Conservation (phyloP, 2,797 vertebrate genomes). For the Naso thynnoides region DNA sequence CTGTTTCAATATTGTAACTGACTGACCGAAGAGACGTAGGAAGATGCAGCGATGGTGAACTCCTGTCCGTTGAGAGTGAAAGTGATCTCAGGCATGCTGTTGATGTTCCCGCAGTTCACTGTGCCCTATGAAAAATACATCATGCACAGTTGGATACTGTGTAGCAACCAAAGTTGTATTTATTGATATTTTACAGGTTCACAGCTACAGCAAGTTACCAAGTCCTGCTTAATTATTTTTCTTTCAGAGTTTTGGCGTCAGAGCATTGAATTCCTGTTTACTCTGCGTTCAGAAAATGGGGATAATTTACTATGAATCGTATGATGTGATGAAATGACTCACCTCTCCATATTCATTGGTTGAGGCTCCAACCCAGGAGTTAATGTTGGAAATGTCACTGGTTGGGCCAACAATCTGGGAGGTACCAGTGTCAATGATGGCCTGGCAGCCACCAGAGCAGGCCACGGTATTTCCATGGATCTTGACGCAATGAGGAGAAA, state of each 20-base stretch:
- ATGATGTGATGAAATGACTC: conserved; percentile 58
- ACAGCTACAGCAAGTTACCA: conserved; percentile 41
- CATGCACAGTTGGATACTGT: conserved; percentile 9
- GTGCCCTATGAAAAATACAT: conserved; percentile 46
- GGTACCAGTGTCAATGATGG: conserved; percentile 81
- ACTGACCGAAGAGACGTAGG: conserved; percentile 70
- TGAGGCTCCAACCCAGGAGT: conserved; percentile 68
- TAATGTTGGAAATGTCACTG: conserved; percentile 72
- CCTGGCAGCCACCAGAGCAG: conserved; percentile 78
- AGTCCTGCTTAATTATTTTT: conserved; percentile 54
- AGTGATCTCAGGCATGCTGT: conserved; percentile 70
- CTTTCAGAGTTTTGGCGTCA: conserved; percentile 62
- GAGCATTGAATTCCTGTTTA: conserved; percentile 52
- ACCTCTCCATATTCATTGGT: conserved; percentile 68
- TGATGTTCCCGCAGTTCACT: conserved; percentile 72
- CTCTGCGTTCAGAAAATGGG: conserved; percentile 47
- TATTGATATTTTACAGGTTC: conserved; percentile 60
- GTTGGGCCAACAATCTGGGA: conserved; percentile 78
- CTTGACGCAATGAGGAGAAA: conserved; percentile 53
- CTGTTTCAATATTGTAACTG: not conserved
- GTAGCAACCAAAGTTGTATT: conserved; percentile 35
- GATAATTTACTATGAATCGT: conserved; percentile 37
- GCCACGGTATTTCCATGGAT: conserved; percentile 74
- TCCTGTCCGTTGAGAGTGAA: conserved; percentile 69
- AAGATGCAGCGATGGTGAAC: conserved; percentile 70